Percentiles rank a stretch among this genome's conserved stretches.
These are phyloP conservation scores for Erithacus rubecula DNA, from an alignment of 2,797 vertebrate genomes.

Conservation along the genomic window DNA sequence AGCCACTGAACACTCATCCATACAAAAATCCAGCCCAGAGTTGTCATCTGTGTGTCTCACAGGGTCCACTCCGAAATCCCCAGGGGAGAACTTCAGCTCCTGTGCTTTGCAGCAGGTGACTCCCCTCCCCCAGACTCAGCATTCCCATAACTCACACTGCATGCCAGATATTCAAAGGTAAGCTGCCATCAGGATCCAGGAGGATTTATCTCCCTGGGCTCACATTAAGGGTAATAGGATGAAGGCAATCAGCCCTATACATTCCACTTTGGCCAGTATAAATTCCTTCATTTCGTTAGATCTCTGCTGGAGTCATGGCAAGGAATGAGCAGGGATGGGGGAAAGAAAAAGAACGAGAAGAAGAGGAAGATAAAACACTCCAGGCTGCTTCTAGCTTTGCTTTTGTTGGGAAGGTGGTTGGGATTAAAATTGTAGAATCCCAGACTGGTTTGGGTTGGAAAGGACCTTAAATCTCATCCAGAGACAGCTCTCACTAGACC, in stretches of 20 bases:
- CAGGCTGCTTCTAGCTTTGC: neutral
- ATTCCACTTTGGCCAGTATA: conserved; percentile 39
- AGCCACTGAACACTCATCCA: neutral
- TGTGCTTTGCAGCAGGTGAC: neutral
- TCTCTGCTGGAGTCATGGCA: neutral
- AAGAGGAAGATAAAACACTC: neutral
- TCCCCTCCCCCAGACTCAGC: neutral
- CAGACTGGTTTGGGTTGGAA: neutral
- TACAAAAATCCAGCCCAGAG: neutral
- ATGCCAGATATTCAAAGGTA: neutral
- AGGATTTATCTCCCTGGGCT: conserved; percentile 53
- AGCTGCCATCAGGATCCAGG: conserved; percentile 48
- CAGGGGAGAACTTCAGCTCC: accelerated
- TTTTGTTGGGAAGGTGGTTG: neutral
- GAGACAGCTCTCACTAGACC: neutral
- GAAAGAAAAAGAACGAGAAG: neutral
- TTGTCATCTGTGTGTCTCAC: accelerated
- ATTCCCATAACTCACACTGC: neutral
- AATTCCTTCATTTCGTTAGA: conserved; percentile 38
- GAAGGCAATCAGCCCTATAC: conserved; percentile 51
- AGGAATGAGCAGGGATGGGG: neutral
- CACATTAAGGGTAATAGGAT: conserved; percentile 63
- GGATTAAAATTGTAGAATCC: neutral
- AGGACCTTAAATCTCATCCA: neutral
- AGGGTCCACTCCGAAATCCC: neutral